phyloP scores from a whole-genome alignment of 2,888 invertebrate genomes.

The Drosophila lutescens region DNA sequence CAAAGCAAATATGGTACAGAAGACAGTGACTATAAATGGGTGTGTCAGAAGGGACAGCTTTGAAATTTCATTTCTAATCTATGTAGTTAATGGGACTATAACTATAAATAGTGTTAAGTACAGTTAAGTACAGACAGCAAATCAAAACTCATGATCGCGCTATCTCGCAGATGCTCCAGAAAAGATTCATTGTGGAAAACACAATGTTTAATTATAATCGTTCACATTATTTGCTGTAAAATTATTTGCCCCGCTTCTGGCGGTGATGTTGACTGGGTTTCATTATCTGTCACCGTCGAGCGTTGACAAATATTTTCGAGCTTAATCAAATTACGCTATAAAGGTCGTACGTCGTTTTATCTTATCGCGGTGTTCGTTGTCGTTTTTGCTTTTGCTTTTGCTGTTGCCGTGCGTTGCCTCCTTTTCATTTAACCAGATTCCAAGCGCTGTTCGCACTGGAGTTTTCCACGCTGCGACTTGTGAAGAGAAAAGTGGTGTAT shows the following conservation, averaged over 20 bases:
- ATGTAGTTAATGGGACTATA: background rate
- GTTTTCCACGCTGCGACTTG: slow-evolving; percentile 10
- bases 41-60: background rate
- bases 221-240: slow-evolving; percentile 42
- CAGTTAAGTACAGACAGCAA: background rate
- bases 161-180: slow-evolving; percentile 9
- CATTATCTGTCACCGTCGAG: slow-evolving; percentile 56
- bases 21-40: background rate
- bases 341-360: slow-evolving; percentile 78
- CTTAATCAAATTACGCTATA: slow-evolving; percentile 81
- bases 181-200: slow-evolving; percentile 19
- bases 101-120: background rate
- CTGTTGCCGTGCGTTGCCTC: slow-evolving; percentile 20
- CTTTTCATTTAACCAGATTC: slow-evolving; percentile 40
- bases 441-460: slow-evolving; percentile 53
- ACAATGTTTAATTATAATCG: slow-evolving; percentile 47
- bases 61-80: background rate
- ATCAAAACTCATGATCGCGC: slow-evolving; percentile 17
- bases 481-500: slow-evolving; percentile 61
- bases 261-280: slow-evolving; percentile 20
- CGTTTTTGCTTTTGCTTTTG: slow-evolving; percentile 30
- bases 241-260: slow-evolving; percentile 31
- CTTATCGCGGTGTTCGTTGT: slow-evolving; percentile 55
- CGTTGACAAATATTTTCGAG: slow-evolving; percentile 74
- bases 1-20: background rate